These are phyloP conservation scores for Epizoanthus stellaris DNA, from an alignment of 92 coral and sea anemone species.

Conservation along the genomic window DNA sequence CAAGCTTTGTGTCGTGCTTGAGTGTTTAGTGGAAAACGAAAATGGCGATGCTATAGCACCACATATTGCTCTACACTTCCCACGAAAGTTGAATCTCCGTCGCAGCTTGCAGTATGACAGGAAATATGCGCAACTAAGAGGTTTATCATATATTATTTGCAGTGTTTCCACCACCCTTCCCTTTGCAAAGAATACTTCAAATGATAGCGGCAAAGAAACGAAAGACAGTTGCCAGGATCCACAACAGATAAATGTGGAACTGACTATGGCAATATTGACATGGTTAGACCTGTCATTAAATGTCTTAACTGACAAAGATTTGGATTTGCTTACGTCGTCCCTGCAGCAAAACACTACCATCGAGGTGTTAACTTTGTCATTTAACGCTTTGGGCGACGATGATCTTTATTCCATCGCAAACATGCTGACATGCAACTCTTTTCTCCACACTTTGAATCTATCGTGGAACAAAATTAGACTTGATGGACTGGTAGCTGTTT, in stretches of 20 bases:
- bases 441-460: not conserved
- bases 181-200: not conserved
- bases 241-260: not conserved
- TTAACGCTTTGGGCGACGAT: not conserved
- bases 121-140: constrained; percentile 8
- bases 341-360: constrained; percentile 23
- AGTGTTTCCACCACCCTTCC: not conserved
- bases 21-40: constrained; percentile 11
- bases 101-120: constrained; percentile 6
- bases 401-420: not conserved
- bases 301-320: not conserved
- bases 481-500: not conserved
- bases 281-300: constrained; percentile 5
- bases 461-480: not conserved
- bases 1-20: constrained; percentile 10
- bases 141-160: constrained; percentile 9
- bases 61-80: not conserved
- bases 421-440: not conserved
- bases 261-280: not conserved
- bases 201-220: not conserved
- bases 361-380: not conserved
- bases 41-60: constrained; percentile 2
- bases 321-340: constrained; percentile 5
- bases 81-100: constrained; percentile 13
- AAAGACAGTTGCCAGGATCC: too few species aligned